These are phyloP conservation scores for Hemicrepidius hirtus DNA, from an alignment of 2,888 invertebrate species.

Conservation along the genomic window DNA sequence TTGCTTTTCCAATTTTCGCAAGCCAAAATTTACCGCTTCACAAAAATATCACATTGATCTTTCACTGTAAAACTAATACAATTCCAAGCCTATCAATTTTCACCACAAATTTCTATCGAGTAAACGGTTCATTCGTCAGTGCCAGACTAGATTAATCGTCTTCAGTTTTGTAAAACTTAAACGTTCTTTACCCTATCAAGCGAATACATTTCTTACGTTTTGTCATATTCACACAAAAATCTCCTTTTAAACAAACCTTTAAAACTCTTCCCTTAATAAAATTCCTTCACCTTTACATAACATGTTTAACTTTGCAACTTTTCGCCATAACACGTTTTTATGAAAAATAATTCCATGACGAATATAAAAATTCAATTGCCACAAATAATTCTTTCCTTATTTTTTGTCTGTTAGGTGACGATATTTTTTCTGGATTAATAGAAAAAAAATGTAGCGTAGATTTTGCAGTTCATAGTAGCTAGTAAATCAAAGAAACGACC, in stretches of 20 bases:
- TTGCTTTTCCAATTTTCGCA: constrained; percentile 21
- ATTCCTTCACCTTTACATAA: too few species aligned
- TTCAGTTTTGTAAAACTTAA: constrained; percentile 32
- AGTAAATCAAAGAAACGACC: constrained; percentile 15
- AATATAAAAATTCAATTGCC: too few species aligned
- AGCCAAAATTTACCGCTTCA: neutral
- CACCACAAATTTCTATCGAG: constrained; percentile 33
- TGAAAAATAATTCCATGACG: too few species aligned
- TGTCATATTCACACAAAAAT: constrained; percentile 11
- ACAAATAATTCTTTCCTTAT: too few species aligned
- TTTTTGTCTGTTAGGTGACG: too few species aligned
- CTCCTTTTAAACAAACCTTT: neutral
- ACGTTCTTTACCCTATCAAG: constrained; percentile 24
- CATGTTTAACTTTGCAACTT: too few species aligned
- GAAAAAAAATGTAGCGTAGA: too few species aligned
- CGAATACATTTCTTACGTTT: constrained; percentile 10
- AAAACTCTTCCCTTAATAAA: too few species aligned
- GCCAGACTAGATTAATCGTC: constrained; percentile 26
- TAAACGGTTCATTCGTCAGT: constrained; percentile 30
- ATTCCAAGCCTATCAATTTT: constrained; percentile 30
- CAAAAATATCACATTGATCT: constrained; percentile 14
- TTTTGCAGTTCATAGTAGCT: neutral
- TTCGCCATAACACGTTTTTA: too few species aligned
- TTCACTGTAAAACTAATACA: constrained; percentile 21
- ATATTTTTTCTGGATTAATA: too few species aligned